Base-by-base conservation (phyloP, 2,113 vertebrate species). In the Tautogolabrus adspersus region DNA sequence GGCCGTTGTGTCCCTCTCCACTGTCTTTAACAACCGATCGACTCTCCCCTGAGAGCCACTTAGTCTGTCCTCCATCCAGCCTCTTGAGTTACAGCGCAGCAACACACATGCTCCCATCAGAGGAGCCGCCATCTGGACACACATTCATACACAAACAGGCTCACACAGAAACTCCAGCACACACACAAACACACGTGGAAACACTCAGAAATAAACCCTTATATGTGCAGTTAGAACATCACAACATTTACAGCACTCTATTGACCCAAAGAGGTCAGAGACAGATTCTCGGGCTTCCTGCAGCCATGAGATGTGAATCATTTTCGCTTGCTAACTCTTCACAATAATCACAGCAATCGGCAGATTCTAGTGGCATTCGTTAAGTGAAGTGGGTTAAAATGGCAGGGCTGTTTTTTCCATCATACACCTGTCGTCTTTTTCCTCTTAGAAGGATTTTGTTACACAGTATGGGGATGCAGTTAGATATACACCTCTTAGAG, bases 31-130 rank as follows among this genome's bases (percentile, higher is more conserved):
- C 87, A 87, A 88, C 79, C 62, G 57, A 91, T 89, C 80, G 82
- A 74, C 82, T 87, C 83, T 88, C 91, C 91, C 90, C 75, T 72
- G 90, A 90, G 90, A 91, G 85, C 87, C 91, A 93, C 91, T 93
- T 93, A 90, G 85, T 85, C 82, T 77, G 84, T 89, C 89, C 90
- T 89, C 88, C 74, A 88, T 86, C 67, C 85, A 89, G 78, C 84
- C 91, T 88, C 89, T 90, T 83, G 82, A 88, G 86, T 87, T 88
- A 83, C 87, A 88, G 82, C 87, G 88, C 87, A 90, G 80, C 84
- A 83, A 87, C 88, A 86, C 86, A 79, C 85, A 85, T 57, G 57
- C 85, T 59, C 66, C 77, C 75, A 56, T 82, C 79, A 85, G 73
- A 71, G 44, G 67, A 79, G 63, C 70, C 23, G 40, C 87, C 75